Evolutionary conservation across 2,113 vertebrate genomes (phyloP), one percentile per base, ranked within the genome.

Genomic region (Hypocryptadius cinnamomeus): DNA sequence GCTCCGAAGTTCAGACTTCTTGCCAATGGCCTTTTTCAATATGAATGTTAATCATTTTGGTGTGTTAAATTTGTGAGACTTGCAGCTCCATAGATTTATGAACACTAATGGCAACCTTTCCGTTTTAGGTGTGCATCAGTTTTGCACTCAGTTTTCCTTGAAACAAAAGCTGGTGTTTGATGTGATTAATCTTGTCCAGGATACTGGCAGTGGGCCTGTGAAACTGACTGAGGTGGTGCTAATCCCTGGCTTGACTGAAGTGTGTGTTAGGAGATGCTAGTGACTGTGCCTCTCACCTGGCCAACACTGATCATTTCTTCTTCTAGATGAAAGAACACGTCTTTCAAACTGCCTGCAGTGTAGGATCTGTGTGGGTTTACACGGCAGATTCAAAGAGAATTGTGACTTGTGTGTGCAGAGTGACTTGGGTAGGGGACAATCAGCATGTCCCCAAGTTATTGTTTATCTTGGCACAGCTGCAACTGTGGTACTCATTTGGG

Each of bases 401-500:
- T 15, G 12, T 44, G 56, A 39, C 31, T 28, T 47, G 45, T 5
- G 2, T 40, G 56, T 53, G 51, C 31, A 18, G 1, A 13, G 60
- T n/a, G 60, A 9, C 64, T 37, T 28, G 39, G 40, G 25, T 1
- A 4, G 53, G 39, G 22, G 53, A 35, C n/a, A 15, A 7, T 13
- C 17, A 61, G 20, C 24, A 5, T 60, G 40, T 78, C 19, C 56
- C 10, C 24, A 31, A 2, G 45, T 40, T 40, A 3, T 5, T 9
- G 2, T 53, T 82, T 40, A 0, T 15, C 18, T 2, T 51, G 37
- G 24, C 40, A 31, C 50, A 30, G 0, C 60, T 50, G 8, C 15
- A 28, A 0, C 37, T 54, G 63, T 37, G 74, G 19, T 35, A 0
- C 47, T 74, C 7, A 0, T 14, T 27, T 27, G 57, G 7, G 8